phyloP scores from a whole-genome alignment of 1,140 invertebrate species.

The Saccostrea echinata region DNA sequence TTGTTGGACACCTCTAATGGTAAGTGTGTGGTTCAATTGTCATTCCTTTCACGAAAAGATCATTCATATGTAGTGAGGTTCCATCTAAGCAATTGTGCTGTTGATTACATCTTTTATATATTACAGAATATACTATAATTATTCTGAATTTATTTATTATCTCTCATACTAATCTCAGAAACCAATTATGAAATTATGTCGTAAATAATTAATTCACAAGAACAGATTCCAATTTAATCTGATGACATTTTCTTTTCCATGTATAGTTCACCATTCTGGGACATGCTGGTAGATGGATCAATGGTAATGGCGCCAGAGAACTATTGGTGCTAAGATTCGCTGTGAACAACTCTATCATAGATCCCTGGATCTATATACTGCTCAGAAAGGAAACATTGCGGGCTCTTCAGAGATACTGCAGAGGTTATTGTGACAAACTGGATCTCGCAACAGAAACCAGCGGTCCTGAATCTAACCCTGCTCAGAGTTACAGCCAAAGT shows the following conservation, averaged over 20 bases:
- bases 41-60: no score
- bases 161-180: no score
- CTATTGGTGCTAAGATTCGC: slow-evolving; percentile 17
- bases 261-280: neutral
- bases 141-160: no score
- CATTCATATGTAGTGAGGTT: no score
- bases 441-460: neutral
- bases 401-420: neutral
- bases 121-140: no score
- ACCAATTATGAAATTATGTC: no score
- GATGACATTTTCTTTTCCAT: neutral
- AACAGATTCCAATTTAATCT: no score
- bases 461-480: neutral
- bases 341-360: slow-evolving; percentile 12
- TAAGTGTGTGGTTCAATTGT: neutral
- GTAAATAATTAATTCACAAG: no score
- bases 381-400: slow-evolving; percentile 27
- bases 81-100: no score
- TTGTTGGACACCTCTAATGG: slow-evolving; percentile 55
- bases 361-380: slow-evolving; percentile 44
- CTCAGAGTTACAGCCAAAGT: neutral
- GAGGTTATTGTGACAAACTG: neutral
- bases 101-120: no score
- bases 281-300: neutral
- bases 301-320: neutral